Evolutionary conservation across 1,140 invertebrate genomes (phyloP).

Genomic region (Drosophila bocki): DNA sequence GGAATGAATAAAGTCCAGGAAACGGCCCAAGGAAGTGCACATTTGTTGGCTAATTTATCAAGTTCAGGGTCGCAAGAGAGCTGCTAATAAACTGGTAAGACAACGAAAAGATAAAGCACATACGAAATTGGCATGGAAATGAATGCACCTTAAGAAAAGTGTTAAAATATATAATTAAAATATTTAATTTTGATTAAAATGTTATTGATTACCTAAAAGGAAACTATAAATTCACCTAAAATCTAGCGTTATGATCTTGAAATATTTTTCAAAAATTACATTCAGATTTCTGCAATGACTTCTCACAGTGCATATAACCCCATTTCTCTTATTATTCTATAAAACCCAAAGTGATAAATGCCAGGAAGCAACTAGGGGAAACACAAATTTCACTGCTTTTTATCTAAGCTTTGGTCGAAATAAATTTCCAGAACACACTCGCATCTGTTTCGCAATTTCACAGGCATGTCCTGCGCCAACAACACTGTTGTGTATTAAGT

Average conservation of each 20-base stretch:
- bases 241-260: not conserved
- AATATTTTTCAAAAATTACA: not conserved
- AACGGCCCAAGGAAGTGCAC: constrained; percentile 10
- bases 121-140: not conserved
- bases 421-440: constrained; percentile 45
- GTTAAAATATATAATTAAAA: not conserved
- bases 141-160: constrained; percentile 1
- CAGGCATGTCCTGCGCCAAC: constrained; percentile 20
- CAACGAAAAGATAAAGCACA: not conserved
- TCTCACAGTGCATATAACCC: constrained; percentile 1
- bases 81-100: not conserved
- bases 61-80: constrained; percentile 35
- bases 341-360: constrained; percentile 25
- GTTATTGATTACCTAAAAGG: not conserved
- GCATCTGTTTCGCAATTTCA: constrained; percentile 48
- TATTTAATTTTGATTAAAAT: not conserved
- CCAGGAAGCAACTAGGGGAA: constrained; percentile 30
- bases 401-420: constrained; percentile 27
- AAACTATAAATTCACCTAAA: not conserved
- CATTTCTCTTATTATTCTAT: constrained; percentile 5
- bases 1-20: constrained; percentile 30
- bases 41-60: constrained; percentile 37
- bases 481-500: constrained; percentile 67
- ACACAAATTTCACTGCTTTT: constrained; percentile 25
- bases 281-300: not conserved